Base-by-base conservation (phyloP, 2,113 vertebrate species). In the Puffinus mauretanicus region DNA sequence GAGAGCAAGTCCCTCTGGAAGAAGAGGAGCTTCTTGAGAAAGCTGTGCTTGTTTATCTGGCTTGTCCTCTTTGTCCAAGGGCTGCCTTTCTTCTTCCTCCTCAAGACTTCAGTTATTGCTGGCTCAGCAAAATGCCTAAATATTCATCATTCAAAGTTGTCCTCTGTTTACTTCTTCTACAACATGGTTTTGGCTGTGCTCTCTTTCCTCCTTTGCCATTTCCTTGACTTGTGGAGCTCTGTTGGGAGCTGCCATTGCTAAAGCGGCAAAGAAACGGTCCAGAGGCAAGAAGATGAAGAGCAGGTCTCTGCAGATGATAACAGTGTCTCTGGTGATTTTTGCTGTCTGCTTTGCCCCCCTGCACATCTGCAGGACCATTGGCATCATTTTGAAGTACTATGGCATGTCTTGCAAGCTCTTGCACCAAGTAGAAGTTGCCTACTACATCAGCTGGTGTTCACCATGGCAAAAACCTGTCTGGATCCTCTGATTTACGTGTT, bases 261-360 rank as follows among this genome's bases (percentile, higher is more conserved):
- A 92, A 72, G 95, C 96, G 8, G 97, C 97, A 36, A 87, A 84
- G 26, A 95, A 82, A 85, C 97, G 95, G 21, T 52, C 73, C 10
- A 96, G 97, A 62, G 97, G 98, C 13, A 95, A 96, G 27, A 91
- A 93, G 2, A 95, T 98, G 78, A 98, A 98, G 78, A 52, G 72
- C n/a, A 98, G 97, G 66, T 98, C 98, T 18, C 81, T 96, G 55
- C 94, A 95, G 93, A 98, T 97, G 97, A 94, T 98, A 7, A 77
- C 81, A 2, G 10, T 96, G 16, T 97, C 97, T 27, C 54, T 98
- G 75, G 11, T 97, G 22, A 98, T 98, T 73, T 98, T 98, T 27
- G 96, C 55, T 0, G 6, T 97, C 54, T 98, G 98, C 67, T 98
- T 98, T 84, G 95, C 96, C 25, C 98, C 98, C 7, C 82, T 98